Base-by-base conservation (phyloP, 2,888 invertebrate species). In the Meliscaeva auricollis region DNA sequence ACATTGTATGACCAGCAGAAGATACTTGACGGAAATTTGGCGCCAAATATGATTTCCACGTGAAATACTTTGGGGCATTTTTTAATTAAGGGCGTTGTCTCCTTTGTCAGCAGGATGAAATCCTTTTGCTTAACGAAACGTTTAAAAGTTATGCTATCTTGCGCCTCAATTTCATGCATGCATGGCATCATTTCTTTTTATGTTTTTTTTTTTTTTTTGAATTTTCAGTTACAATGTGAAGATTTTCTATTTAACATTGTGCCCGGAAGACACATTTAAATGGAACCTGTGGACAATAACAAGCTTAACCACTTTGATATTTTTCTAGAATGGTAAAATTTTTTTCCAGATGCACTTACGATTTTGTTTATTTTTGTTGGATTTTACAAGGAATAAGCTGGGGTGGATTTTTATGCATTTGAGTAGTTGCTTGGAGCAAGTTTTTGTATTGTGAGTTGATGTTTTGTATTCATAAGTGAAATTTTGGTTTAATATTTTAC, bases 41-140 rank as follows among this genome's bases (percentile, higher is more conserved):
- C 85, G 81, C 85, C 85, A 85, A 85, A 85, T 85, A 85, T 85
- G 69, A 85, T 81, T 85, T 85, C 85, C 85, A 85, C 85, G 81
- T 85, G 85, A 85, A 77, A 69, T 76, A 85, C 85, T 85, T 73
- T 85, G 56, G 76, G 85, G 85, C 77, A 85, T 85, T 85, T 85
- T 85, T 85, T 85, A 85, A 85, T 85, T 85, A 85, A 85, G 62
- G 73, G 22, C 72, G 58, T 73, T 56, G 58, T 84, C 68, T 64
- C 70, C 70, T 66, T 84, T 80, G 56, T 50, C 4, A 8, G 5
- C 17, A n/a, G 26, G 3, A 44, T n/a, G 35, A 38, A 15, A 58
- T 8, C n/a, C 70, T 30, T 66, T 66, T 50, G 32, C 35, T 50
- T 66, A 35, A 15, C 66, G 17, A 50, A 66, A 50, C 22, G 58